Base-by-base conservation (phyloP, 2,113 vertebrate genomes). In the Fregetta grallaria region DNA sequence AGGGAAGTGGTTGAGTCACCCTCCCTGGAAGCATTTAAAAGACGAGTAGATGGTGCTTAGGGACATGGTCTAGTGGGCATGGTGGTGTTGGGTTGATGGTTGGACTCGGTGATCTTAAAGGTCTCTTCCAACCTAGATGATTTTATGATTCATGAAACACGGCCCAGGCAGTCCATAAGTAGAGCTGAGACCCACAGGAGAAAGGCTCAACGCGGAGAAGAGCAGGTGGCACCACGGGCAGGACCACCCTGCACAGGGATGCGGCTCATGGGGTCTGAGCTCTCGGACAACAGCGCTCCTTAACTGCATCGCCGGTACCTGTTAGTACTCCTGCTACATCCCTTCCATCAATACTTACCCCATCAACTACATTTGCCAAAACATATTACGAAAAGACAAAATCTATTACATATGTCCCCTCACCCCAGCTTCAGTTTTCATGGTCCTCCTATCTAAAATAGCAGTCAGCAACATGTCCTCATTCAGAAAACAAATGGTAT, bases 331-430 rank as follows among this genome's bases (percentile, higher is more conserved):
- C 75, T 22, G 34, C 34, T 21, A 4, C 20, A 16, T 11, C 90
- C 34, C 58, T 12, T 10, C 40, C 45, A 13, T 17, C 61, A 10
- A 6, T 3, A 4, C 27, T 2, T 5, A 26, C 49, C 49, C 40
- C 3, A 9, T 2, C 21, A 34, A 15, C 23, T 15, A 13, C 20
- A 1, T 42, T 56, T 17, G 10, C 49, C 44, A 38, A 55, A 42
- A 13, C 5, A 1, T 9, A 11, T 3, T 21, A 3, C 3, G 9
- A 34, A 29, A 52, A 45, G 36, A 19, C 47, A 62, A 55, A 47
- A 14, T 13, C 10, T 20, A 7, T 30, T 7, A 5, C 12, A 3
- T 3, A 1, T 0, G 2, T 10, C 19, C 32, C 44, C 13, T n/a
- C 38, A 9, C 18, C 13, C 32, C 59, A 27, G 44, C 73, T 78